These are phyloP conservation scores for Amia ocellicauda DNA, from an alignment of 2,113 vertebrate genomes.

Conservation along the genomic window DNA sequence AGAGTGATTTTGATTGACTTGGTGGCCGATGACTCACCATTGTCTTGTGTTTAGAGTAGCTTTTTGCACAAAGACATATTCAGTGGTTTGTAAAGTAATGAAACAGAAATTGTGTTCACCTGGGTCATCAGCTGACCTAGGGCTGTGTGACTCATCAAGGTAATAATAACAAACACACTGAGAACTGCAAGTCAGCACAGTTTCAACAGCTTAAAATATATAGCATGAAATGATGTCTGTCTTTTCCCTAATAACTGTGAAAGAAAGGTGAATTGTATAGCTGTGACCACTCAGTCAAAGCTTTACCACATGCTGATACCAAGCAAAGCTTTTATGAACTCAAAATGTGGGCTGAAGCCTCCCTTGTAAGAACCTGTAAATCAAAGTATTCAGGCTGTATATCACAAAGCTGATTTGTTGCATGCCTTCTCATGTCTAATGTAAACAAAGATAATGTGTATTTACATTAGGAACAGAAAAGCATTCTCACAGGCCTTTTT, in stretches of 20 bases:
- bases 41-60: not conserved
- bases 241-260: no score
- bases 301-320: no score
- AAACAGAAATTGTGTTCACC: constrained; percentile 1
- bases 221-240: no score
- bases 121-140: constrained; percentile 18
- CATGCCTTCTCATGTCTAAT: no score
- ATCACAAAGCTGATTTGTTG: no score
- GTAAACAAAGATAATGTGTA: no score
- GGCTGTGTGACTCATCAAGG: not conserved
- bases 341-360: no score
- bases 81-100: constrained; percentile 4
- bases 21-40: constrained; percentile 21
- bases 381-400: no score
- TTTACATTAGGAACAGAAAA: no score
- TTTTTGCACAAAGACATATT: constrained; percentile 5
- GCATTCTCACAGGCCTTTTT: no score
- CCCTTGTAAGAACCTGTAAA: no score
- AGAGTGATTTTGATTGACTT: constrained; percentile 15
- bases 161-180: not conserved
- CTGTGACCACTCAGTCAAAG: constrained; percentile 24
- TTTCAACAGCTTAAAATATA: not conserved
- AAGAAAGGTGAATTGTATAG: constrained; percentile 31
- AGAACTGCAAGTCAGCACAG: constrained; percentile 6
- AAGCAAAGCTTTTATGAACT: no score